These are phyloP conservation scores for Euplexia lucipara DNA, from an alignment of 2,888 invertebrate species.

Conservation along the genomic window DNA sequence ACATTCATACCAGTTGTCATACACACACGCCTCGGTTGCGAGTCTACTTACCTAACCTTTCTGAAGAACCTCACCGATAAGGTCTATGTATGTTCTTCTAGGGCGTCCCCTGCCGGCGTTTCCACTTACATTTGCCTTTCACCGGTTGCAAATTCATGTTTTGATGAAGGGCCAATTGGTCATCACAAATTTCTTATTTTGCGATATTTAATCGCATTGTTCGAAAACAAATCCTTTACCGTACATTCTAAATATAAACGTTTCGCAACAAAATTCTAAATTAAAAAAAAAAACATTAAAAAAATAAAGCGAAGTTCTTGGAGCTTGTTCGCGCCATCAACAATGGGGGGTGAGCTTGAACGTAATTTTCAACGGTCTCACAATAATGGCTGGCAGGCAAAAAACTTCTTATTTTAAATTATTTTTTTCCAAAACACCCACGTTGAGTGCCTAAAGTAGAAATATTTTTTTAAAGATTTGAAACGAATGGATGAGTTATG, in stretches of 20 bases:
- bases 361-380: slow-evolving; percentile 65
- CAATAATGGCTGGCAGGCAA: slow-evolving; percentile 45
- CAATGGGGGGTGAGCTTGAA: slow-evolving; percentile 41
- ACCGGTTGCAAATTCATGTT: too few relatives aligned
- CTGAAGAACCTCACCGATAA: too few relatives aligned
- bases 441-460: slow-evolving; percentile 24
- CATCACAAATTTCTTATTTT: too few relatives aligned
- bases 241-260: neutral
- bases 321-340: slow-evolving; percentile 49
- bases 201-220: too few relatives aligned
- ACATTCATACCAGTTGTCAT: too few relatives aligned
- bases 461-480: slow-evolving; percentile 26
- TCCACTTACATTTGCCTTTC: too few relatives aligned
- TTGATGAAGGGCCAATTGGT: too few relatives aligned
- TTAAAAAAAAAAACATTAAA: slow-evolving; percentile 15
- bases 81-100: too few relatives aligned
- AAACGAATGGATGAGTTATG: slow-evolving; percentile 52
- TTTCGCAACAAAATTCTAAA: slow-evolving; percentile 6
- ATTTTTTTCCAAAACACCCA: slow-evolving; percentile 57
- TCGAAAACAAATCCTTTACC: too few relatives aligned
- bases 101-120: too few relatives aligned
- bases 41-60: too few relatives aligned
- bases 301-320: neutral
- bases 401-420: slow-evolving; percentile 23
- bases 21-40: too few relatives aligned